phyloP scores from a whole-genome alignment of 2,797 vertebrate species.

The Phaenicophaeus curvirostris region DNA sequence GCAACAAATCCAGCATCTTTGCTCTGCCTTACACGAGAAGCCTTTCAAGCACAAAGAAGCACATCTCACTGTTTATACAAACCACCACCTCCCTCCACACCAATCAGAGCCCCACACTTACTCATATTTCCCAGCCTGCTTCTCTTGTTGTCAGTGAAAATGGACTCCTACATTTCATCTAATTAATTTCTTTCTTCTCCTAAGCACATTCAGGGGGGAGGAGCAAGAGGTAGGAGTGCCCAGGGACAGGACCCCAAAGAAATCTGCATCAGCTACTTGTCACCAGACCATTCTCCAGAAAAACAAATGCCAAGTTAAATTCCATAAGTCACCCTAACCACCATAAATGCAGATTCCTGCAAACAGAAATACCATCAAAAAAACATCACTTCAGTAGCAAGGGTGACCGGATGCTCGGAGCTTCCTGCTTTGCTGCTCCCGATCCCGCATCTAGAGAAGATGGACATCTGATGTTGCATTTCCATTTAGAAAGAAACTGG shows the following conservation, averaged over 20 bases:
- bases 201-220: background rate
- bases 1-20: background rate
- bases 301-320: conserved; percentile 43
- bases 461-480: background rate
- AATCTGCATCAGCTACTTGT: background rate
- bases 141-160: conserved; percentile 1
- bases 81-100: background rate
- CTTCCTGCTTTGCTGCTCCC: background rate
- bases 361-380: conserved; percentile 13
- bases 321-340: background rate
- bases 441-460: background rate
- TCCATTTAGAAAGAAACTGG: background rate
- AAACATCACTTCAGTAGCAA: background rate
- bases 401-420: background rate
- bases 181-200: background rate
- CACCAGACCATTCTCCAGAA: background rate
- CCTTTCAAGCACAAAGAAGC: conserved; percentile 39
- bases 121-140: background rate
- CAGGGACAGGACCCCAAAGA: background rate
- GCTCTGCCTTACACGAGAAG: background rate
- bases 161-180: background rate
- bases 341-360: background rate
- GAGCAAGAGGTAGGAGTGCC: background rate
- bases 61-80: background rate
- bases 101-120: background rate